phyloP scores from a whole-genome alignment of 2,888 invertebrate species.

The Anthophora plumipes region DNA sequence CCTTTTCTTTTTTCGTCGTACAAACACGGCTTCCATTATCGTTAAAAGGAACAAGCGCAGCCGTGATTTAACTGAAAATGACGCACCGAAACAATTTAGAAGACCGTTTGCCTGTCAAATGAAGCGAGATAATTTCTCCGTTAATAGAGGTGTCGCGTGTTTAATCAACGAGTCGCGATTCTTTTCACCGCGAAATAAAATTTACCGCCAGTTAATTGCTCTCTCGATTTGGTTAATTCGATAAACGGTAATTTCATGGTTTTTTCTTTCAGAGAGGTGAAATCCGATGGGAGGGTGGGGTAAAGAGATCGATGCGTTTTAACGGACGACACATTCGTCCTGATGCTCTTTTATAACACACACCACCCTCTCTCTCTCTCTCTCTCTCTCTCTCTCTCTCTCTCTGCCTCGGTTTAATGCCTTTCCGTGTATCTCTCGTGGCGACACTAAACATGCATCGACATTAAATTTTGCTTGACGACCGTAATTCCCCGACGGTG shows the following conservation, averaged over 20 bases:
- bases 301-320: conserved; percentile 32
- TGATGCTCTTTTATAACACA: conserved; percentile 35
- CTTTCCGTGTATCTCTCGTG: conserved; percentile 38
- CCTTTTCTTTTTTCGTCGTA: too few relatives aligned
- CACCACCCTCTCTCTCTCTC: too few relatives aligned
- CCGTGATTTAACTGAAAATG: neutral
- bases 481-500: conserved; percentile 55
- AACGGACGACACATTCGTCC: neutral
- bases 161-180: neutral
- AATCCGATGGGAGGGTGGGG: neutral
- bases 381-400: neutral
- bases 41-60: neutral
- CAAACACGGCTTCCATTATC: neutral
- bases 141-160: neutral
- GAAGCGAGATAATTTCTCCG: neutral
- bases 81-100: neutral
- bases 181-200: conserved; percentile 7
- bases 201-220: conserved; percentile 11
- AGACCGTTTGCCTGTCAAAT: neutral
- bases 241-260: neutral
- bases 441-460: conserved; percentile 50
- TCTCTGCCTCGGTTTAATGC: conserved; percentile 30
- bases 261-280: neutral
- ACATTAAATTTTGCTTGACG: conserved; percentile 58
- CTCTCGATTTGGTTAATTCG: conserved; percentile 24